Evolutionary conservation across 2,888 invertebrate genomes (phyloP), one percentile per base, ranked within the genome.

Genomic region (Cantharis nigra): DNA sequence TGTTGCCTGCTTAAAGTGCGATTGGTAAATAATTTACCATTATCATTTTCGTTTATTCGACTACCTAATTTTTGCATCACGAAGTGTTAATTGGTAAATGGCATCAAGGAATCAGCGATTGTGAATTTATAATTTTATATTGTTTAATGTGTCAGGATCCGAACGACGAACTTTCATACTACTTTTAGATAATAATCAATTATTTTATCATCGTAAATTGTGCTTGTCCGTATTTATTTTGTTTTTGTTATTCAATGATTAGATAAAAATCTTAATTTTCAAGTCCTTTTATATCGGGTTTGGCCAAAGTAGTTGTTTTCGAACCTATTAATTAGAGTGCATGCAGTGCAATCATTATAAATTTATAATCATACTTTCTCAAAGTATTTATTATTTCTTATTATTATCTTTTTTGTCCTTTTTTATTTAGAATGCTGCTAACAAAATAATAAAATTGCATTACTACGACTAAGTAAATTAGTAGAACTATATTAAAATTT

Each of bases 1-100:
- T 74, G 74, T 71, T 74, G 67, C 74, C 49, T 74, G 74, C 74
- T 77, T 77, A 73, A 65, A 77, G 74, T 63, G 73, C 77, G 77
- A 77, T 77, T 77, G 77, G 74, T 74, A 77, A 77, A 77, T 77
- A 77, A 77, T 77, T 77, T 73, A 76, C 69, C 70, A 77, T 77
- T 77, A 77, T 77, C 77, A 77, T 33, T 33, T 70, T 28, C 28
- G 23, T 70, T 70, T 67, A 26, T 67, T 67, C 9, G 26, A 67
- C 49, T 49, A 49, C 49, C 49, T 49, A 49, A 67, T 20, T 67
- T 23, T 26, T 67, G 26, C 20, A 67, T 26, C 23, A 67, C 20
- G 65, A 11, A 67, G 65, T 67, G 65, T 67, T 67, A 67, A 67
- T 67, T 67, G 49, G n/a, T 9, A 49, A 49, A n/a, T 49, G 49